Conservation (phyloP, 64 coral and sea anemone species). For the Porites lutea region DNA sequence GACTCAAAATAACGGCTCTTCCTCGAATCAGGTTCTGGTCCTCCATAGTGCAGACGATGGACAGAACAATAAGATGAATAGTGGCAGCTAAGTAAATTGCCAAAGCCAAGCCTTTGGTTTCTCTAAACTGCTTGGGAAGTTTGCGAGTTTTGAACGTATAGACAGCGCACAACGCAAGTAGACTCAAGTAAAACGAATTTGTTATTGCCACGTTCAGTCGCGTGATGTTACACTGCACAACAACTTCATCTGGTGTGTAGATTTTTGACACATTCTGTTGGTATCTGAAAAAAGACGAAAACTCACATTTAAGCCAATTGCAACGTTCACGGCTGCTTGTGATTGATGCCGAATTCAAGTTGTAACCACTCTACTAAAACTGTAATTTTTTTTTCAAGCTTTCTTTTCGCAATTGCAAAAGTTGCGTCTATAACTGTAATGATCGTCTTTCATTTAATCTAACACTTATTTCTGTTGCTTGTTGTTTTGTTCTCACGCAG, state of each 20-base stretch:
- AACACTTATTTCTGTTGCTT: too few species aligned
- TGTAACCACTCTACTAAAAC: too few species aligned
- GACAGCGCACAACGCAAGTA: slow-evolving; percentile 6
- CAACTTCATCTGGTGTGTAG: slow-evolving; percentile 2
- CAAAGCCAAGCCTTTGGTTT: slow-evolving; percentile 26
- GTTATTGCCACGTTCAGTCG: not conserved
- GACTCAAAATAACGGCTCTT: not conserved
- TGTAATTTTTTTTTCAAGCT: too few species aligned
- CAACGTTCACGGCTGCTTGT: too few species aligned
- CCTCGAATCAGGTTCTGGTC: not conserved
- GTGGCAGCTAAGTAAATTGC: slow-evolving; percentile 22
- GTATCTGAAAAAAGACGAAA: slow-evolving; percentile 5
- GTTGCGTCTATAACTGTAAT: too few species aligned
- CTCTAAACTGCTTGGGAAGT: slow-evolving; percentile 32
- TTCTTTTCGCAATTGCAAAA: too few species aligned
- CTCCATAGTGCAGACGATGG: not conserved
- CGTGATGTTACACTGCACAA: not conserved
- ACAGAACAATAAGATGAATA: slow-evolving; percentile 7
- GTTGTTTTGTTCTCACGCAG: too few species aligned
- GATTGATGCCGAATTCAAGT: too few species aligned
- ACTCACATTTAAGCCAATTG: not conserved
- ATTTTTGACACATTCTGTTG: slow-evolving; percentile 11
- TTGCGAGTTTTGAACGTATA: slow-evolving; percentile 52
- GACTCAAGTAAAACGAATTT: not conserved
- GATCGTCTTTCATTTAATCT: too few species aligned